phyloP scores from a whole-genome alignment of 2,113 vertebrate genomes.

The Vidua chalybeata region DNA sequence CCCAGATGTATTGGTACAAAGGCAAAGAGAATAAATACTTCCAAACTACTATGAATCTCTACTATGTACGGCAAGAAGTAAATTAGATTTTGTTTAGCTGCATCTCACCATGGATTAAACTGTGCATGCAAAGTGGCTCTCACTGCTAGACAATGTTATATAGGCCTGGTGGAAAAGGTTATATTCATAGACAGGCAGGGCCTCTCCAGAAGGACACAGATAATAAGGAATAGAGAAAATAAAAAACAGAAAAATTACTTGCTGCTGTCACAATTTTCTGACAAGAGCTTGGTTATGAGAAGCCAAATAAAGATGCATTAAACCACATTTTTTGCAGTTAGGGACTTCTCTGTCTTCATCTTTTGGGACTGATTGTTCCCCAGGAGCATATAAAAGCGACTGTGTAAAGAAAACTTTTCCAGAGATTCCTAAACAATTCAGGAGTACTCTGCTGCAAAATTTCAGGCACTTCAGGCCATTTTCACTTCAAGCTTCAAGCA shows the following conservation, averaged over 20 bases:
- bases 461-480: not conserved
- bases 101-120: not conserved
- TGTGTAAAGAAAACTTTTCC: not conserved
- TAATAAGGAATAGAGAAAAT: not conserved
- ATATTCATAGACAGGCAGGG: not conserved
- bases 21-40: not conserved
- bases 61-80: not conserved
- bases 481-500: not conserved
- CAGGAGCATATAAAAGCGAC: not conserved
- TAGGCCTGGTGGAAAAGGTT: not conserved
- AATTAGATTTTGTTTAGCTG: not conserved
- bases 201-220: not conserved
- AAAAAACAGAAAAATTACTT: not conserved
- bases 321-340: not conserved
- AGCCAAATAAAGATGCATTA: not conserved
- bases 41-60: not conserved
- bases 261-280: not conserved
- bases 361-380: not conserved
- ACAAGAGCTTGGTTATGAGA: not conserved
- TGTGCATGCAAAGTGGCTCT: not conserved
- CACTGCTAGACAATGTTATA: not conserved
- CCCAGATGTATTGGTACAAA: not conserved
- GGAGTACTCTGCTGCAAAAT: not conserved
- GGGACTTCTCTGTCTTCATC: not conserved
- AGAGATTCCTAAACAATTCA: not conserved